Percentiles rank a stretch among this genome's conserved stretches.
phyloP scores from a whole-genome alignment of 2,888 invertebrate species.

The Patella caerulea region DNA sequence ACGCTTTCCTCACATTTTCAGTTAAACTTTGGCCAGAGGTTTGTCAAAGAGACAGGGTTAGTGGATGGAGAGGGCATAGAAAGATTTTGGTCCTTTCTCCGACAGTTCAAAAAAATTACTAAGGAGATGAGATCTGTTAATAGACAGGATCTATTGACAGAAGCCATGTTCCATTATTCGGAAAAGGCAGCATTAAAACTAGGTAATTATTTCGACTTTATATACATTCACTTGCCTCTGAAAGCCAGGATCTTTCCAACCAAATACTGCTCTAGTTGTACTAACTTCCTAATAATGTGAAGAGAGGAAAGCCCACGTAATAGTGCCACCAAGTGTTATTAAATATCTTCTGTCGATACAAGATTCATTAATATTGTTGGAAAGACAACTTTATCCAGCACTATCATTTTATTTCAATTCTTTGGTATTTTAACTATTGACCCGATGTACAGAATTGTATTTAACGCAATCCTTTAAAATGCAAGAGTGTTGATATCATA shows the following conservation, averaged over 20 bases:
- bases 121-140: constrained; percentile 11
- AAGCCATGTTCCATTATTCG: constrained; percentile 4
- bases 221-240: not conserved
- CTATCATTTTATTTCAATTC: too few relatives aligned
- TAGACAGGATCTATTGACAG: constrained; percentile 9
- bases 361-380: too few relatives aligned
- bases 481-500: too few relatives aligned
- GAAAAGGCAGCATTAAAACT: not conserved
- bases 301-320: too few relatives aligned
- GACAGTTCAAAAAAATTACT: not conserved
- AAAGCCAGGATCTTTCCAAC: not conserved
- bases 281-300: too few relatives aligned
- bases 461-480: too few relatives aligned
- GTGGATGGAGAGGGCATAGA: constrained; percentile 14
- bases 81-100: constrained; percentile 12
- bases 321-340: too few relatives aligned
- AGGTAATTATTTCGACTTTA: not conserved
- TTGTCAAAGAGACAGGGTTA: not conserved
- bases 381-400: too few relatives aligned
- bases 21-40: constrained; percentile 16
- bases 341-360: too few relatives aligned
- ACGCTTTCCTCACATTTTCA: not conserved
- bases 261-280: not conserved
- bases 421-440: too few relatives aligned
- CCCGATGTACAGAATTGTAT: too few relatives aligned